These are phyloP conservation scores for Drosophila neoperkinsi DNA, from an alignment of 2,888 invertebrate species.

Conservation along the genomic window DNA sequence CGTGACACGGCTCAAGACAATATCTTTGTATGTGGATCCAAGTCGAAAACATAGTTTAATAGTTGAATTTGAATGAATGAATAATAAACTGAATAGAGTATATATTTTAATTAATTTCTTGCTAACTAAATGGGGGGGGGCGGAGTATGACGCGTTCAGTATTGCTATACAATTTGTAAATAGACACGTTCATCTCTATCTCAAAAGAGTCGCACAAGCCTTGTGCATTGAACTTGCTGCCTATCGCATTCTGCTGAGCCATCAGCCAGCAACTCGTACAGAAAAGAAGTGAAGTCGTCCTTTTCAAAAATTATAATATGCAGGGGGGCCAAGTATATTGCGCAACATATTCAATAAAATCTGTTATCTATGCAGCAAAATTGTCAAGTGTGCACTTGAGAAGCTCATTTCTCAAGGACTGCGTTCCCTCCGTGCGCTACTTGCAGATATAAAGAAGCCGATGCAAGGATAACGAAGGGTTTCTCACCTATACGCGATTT, in stretches of 20 bases:
- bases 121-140: not conserved
- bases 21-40: not conserved
- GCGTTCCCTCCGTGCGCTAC: conserved; percentile 11
- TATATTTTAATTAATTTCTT: not conserved
- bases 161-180: not conserved
- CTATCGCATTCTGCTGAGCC: conserved; percentile 50
- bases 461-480: conserved; percentile 13
- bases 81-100: not conserved
- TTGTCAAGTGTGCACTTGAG: conserved; percentile 59
- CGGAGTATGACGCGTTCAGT: no score
- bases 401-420: conserved; percentile 55
- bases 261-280: conserved; percentile 18
- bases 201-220: conserved; percentile 14
- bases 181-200: conserved; percentile 20
- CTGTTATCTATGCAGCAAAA: conserved; percentile 55
- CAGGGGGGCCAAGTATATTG: conserved; percentile 11
- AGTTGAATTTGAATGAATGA: not conserved
- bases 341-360: conserved; percentile 65
- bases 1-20: conserved; percentile 5
- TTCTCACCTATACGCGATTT: conserved; percentile 35
- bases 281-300: not conserved
- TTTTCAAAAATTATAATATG: conserved; percentile 47
- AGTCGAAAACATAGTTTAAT: not conserved
- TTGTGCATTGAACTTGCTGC: conserved; percentile 77
- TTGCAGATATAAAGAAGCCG: conserved; percentile 23